Percentiles rank a stretch among this genome's conserved stretches.
phyloP scores from a whole-genome alignment of 2,888 invertebrate genomes.

The Hirtodrosophila cameraria region DNA sequence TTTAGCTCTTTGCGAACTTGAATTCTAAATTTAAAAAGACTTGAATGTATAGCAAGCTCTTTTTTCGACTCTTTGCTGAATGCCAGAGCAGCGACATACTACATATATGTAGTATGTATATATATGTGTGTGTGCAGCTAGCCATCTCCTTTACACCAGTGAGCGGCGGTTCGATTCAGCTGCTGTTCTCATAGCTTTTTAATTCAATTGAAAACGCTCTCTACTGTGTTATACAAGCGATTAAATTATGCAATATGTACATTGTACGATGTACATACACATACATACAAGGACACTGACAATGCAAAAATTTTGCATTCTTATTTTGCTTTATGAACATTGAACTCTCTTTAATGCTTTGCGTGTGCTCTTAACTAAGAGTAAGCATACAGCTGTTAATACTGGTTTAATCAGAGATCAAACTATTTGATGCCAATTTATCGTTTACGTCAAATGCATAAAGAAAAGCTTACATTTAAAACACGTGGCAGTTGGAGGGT shows the following conservation, averaged over 20 bases:
- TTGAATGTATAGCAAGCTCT: conserved; percentile 27
- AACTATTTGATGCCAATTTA: neutral
- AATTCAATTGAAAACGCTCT: conserved; percentile 25
- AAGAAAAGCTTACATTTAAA: neutral
- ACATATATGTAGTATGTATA: neutral
- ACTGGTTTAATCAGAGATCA: conserved; percentile 15
- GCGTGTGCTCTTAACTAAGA: conserved; percentile 11
- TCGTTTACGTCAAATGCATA: neutral
- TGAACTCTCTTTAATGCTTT: too few species aligned
- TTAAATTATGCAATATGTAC: conserved; percentile 44
- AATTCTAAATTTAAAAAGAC: conserved; percentile 63
- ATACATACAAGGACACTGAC: neutral
- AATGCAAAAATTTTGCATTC: too few species aligned
- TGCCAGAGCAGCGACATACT: conserved; percentile 35
- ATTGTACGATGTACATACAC: too few species aligned
- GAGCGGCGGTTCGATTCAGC: neutral
- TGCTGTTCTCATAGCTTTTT: conserved; percentile 20
- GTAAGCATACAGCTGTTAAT: conserved; percentile 2
- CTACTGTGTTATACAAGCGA: conserved; percentile 46
- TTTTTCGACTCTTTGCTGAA: conserved; percentile 29
- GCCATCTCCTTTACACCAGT: conserved; percentile 27
- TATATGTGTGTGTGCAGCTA: conserved; percentile 14
- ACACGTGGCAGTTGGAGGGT: conserved; percentile 24
- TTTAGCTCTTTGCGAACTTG: conserved; percentile 29
- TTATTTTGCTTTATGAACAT: too few species aligned